Evolutionary conservation across 2,113 vertebrate genomes (phyloP).

Genomic region (Eudyptes chrysolophus): DNA sequence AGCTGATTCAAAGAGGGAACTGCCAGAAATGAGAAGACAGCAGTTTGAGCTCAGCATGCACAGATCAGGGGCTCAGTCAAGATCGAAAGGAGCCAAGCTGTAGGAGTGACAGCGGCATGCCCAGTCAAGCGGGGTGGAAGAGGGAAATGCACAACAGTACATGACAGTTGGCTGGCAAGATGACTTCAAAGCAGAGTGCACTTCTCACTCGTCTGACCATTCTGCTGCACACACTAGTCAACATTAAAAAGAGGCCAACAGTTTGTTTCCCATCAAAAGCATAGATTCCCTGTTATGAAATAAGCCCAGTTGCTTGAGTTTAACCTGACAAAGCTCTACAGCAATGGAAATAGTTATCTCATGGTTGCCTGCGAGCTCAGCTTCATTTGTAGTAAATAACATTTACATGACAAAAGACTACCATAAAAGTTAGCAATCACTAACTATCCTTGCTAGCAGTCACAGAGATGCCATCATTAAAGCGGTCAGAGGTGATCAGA

Average conservation of each 20-base stretch:
- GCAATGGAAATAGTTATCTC: neutral
- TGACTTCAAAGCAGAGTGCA: neutral
- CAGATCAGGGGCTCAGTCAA: neutral
- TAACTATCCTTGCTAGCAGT: neutral
- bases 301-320: neutral
- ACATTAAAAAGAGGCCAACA: neutral
- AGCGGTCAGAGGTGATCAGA: neutral
- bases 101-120: accelerated
- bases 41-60: neutral
- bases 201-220: neutral
- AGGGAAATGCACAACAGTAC: neutral
- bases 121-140: neutral
- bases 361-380: neutral
- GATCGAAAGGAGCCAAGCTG: neutral
- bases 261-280: neutral
- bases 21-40: neutral
- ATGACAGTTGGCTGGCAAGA: neutral
- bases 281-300: neutral
- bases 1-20: neutral
- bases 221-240: neutral
- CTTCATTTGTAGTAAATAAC: neutral
- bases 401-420: neutral
- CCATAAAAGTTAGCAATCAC: neutral
- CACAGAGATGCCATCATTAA: neutral
- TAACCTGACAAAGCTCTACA: neutral